A percentile compares a stretch with the other conserved stretches of the same genome.
phyloP scores from a whole-genome alignment of 2,113 vertebrate species.

The Microcebus lehilahytsara region DNA sequence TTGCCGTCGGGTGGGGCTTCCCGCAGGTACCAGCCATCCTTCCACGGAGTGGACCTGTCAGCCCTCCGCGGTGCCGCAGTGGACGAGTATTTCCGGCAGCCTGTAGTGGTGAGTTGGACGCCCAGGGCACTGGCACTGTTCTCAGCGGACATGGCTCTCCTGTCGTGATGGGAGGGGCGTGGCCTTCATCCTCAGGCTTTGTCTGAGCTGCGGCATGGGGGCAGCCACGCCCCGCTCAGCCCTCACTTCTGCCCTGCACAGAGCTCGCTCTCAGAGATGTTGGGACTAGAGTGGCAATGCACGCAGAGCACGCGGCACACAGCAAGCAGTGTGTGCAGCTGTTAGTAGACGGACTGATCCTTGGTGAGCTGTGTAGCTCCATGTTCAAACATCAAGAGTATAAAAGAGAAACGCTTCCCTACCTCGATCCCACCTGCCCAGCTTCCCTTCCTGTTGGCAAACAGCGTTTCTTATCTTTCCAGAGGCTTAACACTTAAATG shows the following conservation, averaged over 20 bases:
- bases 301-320: not conserved
- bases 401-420: not conserved
- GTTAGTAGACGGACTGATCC: not conserved
- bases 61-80: constrained; percentile 94
- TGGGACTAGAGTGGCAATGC: not conserved
- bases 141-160: not conserved
- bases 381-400: not conserved
- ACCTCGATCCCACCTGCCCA: not conserved
- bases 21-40: constrained; percentile 97
- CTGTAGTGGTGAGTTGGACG: constrained; percentile 90
- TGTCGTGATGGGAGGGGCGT: rapidly evolving
- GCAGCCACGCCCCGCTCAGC: not conserved
- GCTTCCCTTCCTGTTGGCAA: not conserved
- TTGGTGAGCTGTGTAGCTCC: not conserved
- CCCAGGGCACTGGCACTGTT: not conserved
- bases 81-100: constrained; percentile 97
- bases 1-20: not conserved
- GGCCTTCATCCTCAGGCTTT: not conserved
- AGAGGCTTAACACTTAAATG: not conserved
- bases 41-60: constrained; percentile 95
- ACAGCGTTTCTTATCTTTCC: not conserved
- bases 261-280: not conserved
- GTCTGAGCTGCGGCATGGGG: not conserved
- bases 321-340: too few relatives aligned
- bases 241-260: not conserved